A percentile compares a stretch with the other conserved stretches of the same genome.
Evolutionary conservation across 2,113 vertebrate species (phyloP).

Genomic region (Rynchops niger): DNA sequence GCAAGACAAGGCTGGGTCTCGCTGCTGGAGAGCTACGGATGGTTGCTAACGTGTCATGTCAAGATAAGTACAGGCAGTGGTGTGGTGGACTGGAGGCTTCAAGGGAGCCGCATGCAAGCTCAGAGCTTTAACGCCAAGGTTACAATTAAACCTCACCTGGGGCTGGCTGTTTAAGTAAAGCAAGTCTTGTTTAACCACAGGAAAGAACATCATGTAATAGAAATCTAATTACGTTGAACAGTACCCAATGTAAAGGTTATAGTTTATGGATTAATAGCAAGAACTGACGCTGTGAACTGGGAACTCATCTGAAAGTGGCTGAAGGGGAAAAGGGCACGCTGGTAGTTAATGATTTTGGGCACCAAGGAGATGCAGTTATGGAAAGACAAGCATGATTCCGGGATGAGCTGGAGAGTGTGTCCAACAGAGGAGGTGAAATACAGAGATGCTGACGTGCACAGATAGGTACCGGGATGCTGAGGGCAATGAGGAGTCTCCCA

Average conservation of each 20-base stretch:
- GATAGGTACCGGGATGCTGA: not conserved
- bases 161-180: slow-evolving; percentile 18
- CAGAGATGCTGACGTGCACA: not conserved
- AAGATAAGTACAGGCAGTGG: not conserved
- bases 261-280: slow-evolving; percentile 58
- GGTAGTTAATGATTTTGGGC: slow-evolving; percentile 30
- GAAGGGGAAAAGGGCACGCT: slow-evolving; percentile 5
- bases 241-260: slow-evolving; percentile 1
- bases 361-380: not conserved
- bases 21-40: not conserved
- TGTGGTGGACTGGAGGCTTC: not conserved
- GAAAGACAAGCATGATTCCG: not conserved
- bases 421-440: not conserved
- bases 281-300: not conserved
- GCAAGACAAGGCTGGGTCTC: not conserved
- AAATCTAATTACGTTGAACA: slow-evolving; percentile 26
- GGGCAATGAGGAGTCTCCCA: not conserved
- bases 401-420: not conserved
- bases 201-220: slow-evolving; percentile 53
- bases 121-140: not conserved
- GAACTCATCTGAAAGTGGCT: not conserved
- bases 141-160: slow-evolving; percentile 20
- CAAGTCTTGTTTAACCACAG: slow-evolving; percentile 17
- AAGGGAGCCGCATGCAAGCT: accelerated
- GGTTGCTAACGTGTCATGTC: not conserved